Base-by-base conservation (phyloP, 2,888 invertebrate species). In the Zhuqinia jingwanae region DNA sequence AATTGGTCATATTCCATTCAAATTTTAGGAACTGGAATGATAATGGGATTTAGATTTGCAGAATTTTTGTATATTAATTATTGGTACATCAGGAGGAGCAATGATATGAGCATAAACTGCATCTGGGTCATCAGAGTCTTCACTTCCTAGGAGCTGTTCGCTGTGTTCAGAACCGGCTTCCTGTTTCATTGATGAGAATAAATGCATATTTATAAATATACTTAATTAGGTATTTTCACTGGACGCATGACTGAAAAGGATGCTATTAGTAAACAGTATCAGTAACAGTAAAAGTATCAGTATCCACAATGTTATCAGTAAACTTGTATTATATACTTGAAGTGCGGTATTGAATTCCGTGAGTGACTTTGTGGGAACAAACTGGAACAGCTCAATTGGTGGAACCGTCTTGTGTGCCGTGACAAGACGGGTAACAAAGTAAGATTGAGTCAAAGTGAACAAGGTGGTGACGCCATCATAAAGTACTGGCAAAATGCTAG, bases 341-440 rank as follows among this genome's bases (percentile, higher is more conserved):
- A 97, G 94, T 84, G 95, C 95, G 78, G 96, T 96, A 91, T 97
- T 97, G 92, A 97, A 97, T 92, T 97, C 97, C 91, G 97, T 97
- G 27, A 97, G 93, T 0, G 96, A 96, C 92, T 96, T 96, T 91
- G 96, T 96, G 0, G 97, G 97, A 79, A 96, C 96, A 91, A 97
- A 97, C 92, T 96, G 96, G 93, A 96, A 97, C 89, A 95, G 95
- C 92, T 97, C 96, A 94, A 96, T 95, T 0, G 97, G 97, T 6
- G 97, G 97, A 65, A 97, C 92, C 0, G 97, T 98, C 92, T 97
- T 97, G 1, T 96, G 97, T 0, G 97, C 97, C 0, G 97, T 97
- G 13, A 98, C 97, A 82, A 97, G 93, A 92, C 97, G 94, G 0
- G 97, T 97, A 25, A 97, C 94, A 91, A 96, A 95, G 92, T 97